phyloP scores from a whole-genome alignment of 2,888 invertebrate genomes.

The Azorinus chamasolen region DNA sequence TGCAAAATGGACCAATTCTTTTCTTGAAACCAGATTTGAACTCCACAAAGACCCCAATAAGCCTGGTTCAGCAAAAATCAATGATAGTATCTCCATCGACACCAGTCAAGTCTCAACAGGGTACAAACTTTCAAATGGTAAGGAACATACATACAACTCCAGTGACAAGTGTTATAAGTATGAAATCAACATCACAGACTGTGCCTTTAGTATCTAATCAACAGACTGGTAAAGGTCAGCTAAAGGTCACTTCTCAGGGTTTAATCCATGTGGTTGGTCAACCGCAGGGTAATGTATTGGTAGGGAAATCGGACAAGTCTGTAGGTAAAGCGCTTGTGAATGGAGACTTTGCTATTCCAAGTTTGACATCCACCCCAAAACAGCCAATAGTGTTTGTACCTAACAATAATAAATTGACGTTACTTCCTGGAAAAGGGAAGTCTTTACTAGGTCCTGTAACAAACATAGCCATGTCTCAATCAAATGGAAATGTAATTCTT shows the following conservation, averaged over 20 bases:
- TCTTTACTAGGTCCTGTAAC: conserved; percentile 42
- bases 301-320: conserved; percentile 2
- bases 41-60: conserved; percentile 10
- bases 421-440: conserved; percentile 43
- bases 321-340: conserved; percentile 1
- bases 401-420: conserved; percentile 42
- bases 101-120: conserved; percentile 9
- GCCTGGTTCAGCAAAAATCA: not conserved
- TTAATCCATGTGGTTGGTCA: conserved; percentile 61
- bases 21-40: conserved; percentile 54
- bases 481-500: conserved; percentile 42
- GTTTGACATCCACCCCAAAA: conserved; percentile 6
- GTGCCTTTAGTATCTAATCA: conserved; percentile 20
- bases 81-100: not conserved
- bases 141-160: conserved; percentile 15
- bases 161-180: conserved; percentile 28
- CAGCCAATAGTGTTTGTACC: conserved; percentile 58
- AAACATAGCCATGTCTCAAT: conserved; percentile 33
- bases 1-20: conserved; percentile 49
- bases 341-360: too few species aligned
- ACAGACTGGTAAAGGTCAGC: conserved; percentile 58
- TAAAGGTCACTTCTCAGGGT: conserved; percentile 73
- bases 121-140: conserved; percentile 17
- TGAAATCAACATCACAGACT: conserved; percentile 22
- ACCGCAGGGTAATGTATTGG: not conserved